phyloP scores from a whole-genome alignment of 2,797 vertebrate genomes.

The Brachyalestes nurse region DNA sequence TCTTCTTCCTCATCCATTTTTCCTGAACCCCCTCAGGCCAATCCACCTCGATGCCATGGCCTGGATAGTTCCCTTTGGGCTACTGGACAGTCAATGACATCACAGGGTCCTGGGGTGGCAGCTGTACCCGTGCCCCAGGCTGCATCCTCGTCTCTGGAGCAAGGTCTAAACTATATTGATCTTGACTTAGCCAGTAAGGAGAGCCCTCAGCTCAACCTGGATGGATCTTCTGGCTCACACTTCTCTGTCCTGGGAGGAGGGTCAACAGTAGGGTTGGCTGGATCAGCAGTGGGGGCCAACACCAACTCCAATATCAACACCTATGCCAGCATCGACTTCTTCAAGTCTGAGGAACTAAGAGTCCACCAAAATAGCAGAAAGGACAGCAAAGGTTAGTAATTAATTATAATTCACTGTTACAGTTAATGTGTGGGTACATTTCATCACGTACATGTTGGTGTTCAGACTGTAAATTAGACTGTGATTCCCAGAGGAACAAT shows the following conservation, averaged over 20 bases:
- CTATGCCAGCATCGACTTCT: slow-evolving; percentile 87
- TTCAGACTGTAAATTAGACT: too few species aligned
- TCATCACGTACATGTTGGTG: too few species aligned
- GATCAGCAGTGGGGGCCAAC: slow-evolving; percentile 64
- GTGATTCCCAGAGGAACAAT: not conserved
- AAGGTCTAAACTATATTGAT: slow-evolving; percentile 86
- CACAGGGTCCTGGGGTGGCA: slow-evolving; percentile 61
- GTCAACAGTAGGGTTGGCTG: slow-evolving; percentile 48
- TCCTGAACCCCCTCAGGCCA: slow-evolving; percentile 68
- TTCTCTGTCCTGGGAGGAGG: slow-evolving; percentile 54
- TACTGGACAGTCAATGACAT: slow-evolving; percentile 63
- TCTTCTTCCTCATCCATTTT: slow-evolving; percentile 74
- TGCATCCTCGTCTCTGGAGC: slow-evolving; percentile 68
- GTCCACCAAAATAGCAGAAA: slow-evolving; percentile 75
- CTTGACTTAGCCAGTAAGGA: slow-evolving; percentile 80
- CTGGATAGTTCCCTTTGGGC: slow-evolving; percentile 77
- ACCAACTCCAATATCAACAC: slow-evolving; percentile 71
- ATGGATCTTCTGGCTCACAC: slow-evolving; percentile 71
- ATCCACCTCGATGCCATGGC: slow-evolving; percentile 67
- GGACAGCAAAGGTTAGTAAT: slow-evolving; percentile 74
- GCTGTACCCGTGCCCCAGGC: slow-evolving; percentile 67
- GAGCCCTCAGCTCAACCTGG: slow-evolving; percentile 68
- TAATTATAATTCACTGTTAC: not conserved
- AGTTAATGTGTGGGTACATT: not conserved
- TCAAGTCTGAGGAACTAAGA: slow-evolving; percentile 79